Evolutionary conservation across 2,113 vertebrate genomes (phyloP).

Genomic region (Odocoileus virginianus): DNA sequence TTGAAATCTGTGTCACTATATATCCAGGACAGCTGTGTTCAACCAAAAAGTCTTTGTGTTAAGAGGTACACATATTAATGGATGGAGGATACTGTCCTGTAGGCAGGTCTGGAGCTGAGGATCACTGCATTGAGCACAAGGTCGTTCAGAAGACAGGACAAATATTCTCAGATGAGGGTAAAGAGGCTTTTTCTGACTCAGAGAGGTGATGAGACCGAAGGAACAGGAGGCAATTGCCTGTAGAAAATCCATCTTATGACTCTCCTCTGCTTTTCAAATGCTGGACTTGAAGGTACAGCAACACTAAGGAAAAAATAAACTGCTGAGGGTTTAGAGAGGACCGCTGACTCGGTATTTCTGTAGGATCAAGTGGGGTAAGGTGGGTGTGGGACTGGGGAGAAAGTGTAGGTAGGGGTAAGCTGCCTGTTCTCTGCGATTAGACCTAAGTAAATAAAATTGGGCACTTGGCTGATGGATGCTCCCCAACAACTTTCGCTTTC

Average conservation of each 20-base stretch:
- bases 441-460: background rate
- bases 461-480: background rate
- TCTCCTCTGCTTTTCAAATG: background rate
- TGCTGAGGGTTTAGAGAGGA: background rate
- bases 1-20: background rate
- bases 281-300: background rate
- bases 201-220: background rate
- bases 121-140: background rate
- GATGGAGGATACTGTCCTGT: background rate
- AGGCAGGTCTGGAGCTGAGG: background rate
- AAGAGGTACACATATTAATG: background rate
- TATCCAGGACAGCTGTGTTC: background rate
- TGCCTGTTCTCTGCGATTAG: background rate
- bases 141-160: background rate
- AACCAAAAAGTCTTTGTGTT: background rate
- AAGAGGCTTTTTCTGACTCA: background rate
- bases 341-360: background rate
- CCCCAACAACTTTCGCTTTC: background rate
- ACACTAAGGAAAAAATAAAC: background rate
- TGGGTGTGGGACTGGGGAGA: background rate
- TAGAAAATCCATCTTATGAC: background rate
- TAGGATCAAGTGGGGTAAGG: background rate
- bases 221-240: background rate
- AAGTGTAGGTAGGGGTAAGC: background rate
- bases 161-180: background rate